Base-by-base conservation (phyloP, 2,797 vertebrate species). In the Melanotaenia parkinsoni region DNA sequence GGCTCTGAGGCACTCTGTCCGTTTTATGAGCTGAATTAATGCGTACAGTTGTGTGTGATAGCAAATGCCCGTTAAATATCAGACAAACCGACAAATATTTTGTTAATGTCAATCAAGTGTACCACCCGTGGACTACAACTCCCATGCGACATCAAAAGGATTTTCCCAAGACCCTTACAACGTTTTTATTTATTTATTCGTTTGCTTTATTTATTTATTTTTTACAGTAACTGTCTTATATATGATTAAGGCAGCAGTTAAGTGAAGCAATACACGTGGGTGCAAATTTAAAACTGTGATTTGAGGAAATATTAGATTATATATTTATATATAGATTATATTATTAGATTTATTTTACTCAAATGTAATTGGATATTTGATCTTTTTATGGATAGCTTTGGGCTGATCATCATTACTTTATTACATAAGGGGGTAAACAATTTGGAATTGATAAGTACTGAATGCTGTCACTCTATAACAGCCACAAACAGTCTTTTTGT, bases 91-190 rank as follows among this genome's bases (percentile, higher is more conserved):
- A 56, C 2, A 2, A 47, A 20, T 24, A 47, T 6, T 57, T 59
- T 58, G 43, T 32, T 20, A 11, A 13, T 26, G 0, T 62, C 53
- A 20, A 56, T 57, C 38, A 53, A 72, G 69, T 38, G n/a, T 20
- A 38, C n/a, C 26, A 57, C 38, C 14, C 26, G 22, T 67, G 76
- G 79, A 92, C 91, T 91, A 89, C 91, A 91, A 82, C 65, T 90
- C 83, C 91, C 91, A 83, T 71, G 73, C 83, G 40, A 6, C 54
- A 8, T 16, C 24, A 30, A 20, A 1, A 7, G 3, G 1, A 16
- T 33, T 53, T 24, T 18, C 14, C 63, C 56, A 58, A 40, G 45
- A 45, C 24, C 33, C 7, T 65, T 37, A 16, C 9, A 24, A 67
- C 35, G 57, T 38, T 35, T 13, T 59, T 72, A 65, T 58, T 35